Evolutionary conservation across 1,140 invertebrate genomes (phyloP).

Genomic region (Drosophila sp.): DNA sequence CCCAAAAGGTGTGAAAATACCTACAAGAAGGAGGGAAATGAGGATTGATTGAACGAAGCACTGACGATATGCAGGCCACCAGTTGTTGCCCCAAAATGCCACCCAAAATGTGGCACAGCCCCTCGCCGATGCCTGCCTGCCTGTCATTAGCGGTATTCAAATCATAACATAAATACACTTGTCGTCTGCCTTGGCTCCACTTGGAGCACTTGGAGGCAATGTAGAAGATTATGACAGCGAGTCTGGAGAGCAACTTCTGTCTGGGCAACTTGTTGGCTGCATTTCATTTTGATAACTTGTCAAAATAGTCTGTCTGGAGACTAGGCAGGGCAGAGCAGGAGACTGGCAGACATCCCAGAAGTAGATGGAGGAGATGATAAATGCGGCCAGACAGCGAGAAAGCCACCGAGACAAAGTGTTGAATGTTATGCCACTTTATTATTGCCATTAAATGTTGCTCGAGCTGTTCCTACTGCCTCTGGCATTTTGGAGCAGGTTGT

Average conservation of each 20-base stretch:
- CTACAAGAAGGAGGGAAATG: constrained; percentile 54
- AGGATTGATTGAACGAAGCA: constrained; percentile 53
- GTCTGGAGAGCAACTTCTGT: constrained; percentile 37
- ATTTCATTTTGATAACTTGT: constrained; percentile 82
- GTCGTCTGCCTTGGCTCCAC: constrained; percentile 62
- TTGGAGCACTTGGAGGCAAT: constrained; percentile 26
- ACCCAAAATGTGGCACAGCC: constrained; percentile 40
- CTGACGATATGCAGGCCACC: constrained; percentile 41
- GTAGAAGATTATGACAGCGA: constrained; percentile 66
- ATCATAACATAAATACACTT: constrained; percentile 83
- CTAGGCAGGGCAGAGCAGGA: constrained; percentile 17
- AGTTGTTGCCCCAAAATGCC: constrained; percentile 31
- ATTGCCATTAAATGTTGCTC: constrained; percentile 66
- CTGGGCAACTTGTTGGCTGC: constrained; percentile 67
- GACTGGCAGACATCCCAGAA: constrained; percentile 13
- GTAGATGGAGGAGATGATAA: constrained; percentile 52
- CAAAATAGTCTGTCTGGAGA: constrained; percentile 80
- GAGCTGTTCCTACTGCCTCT: constrained; percentile 1
- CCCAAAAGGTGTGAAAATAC: constrained; percentile 76
- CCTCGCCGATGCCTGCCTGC: constrained; percentile 20
- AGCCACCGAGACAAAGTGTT: constrained; percentile 77
- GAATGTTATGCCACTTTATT: constrained; percentile 77
- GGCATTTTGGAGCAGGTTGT: constrained; percentile 50
- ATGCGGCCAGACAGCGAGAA: constrained; percentile 69
- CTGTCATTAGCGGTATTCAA: constrained; percentile 82